A percentile compares a stretch with the other conserved stretches of the same genome.
phyloP scores from a whole-genome alignment of 2,797 vertebrate species.

The Enteromius viviparus region DNA sequence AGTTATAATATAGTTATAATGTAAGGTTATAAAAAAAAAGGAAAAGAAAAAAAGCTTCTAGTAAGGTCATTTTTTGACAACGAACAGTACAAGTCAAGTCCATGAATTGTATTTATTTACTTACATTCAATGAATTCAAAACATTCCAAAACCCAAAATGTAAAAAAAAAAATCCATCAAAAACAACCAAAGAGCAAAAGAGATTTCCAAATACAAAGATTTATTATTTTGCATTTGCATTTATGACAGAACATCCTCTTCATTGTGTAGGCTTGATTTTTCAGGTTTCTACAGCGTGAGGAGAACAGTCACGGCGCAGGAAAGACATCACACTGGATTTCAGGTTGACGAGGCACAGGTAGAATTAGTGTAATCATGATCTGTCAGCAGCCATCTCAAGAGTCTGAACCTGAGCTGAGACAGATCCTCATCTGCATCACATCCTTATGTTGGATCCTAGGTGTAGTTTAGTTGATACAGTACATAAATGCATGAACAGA shows the following conservation, averaged over 20 bases:
- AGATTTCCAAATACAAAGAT: neutral
- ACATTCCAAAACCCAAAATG: no score
- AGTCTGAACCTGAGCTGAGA: conserved; percentile 6
- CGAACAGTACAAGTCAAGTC: neutral
- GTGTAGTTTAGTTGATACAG: neutral
- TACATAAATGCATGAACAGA: conserved; percentile 1
- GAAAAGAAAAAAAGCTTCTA: no score
- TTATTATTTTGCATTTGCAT: neutral
- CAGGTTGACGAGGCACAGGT: neutral
- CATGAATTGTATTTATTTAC: neutral
- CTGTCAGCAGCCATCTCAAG: neutral
- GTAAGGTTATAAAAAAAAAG: neutral
- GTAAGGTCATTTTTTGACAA: no score
- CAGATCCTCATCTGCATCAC: neutral
- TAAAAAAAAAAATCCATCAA: no score
- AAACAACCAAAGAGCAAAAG: neutral
- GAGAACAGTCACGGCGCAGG: neutral
- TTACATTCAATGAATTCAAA: no score
- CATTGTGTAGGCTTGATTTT: neutral
- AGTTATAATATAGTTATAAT: neutral
- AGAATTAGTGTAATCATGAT: conserved; percentile 10
- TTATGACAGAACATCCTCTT: neutral
- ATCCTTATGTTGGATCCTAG: neutral
- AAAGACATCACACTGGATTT: neutral
- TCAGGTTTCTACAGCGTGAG: neutral